phyloP scores from a whole-genome alignment of 2,113 vertebrate species.

The Gavialis gangeticus region DNA sequence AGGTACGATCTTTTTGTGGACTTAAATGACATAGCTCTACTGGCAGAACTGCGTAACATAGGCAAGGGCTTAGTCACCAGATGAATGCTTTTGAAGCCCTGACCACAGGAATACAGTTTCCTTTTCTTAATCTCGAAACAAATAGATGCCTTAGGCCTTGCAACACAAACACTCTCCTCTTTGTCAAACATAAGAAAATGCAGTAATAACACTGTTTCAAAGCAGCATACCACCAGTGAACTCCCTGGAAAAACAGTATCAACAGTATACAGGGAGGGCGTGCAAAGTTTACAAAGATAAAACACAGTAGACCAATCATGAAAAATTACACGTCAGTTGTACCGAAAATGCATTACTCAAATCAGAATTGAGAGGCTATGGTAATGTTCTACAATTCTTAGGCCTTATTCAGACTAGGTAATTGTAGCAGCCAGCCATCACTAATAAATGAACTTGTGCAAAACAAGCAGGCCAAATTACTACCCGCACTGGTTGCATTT shows the following conservation, averaged over 20 bases:
- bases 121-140: neutral
- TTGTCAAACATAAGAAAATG: neutral
- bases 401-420: no score
- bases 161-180: neutral
- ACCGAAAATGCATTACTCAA: neutral
- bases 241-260: neutral
- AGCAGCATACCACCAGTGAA: neutral
- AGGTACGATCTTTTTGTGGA: no score
- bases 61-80: neutral
- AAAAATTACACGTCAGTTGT: neutral
- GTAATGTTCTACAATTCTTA: neutral
- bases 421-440: no score
- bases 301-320: neutral
- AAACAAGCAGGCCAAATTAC: neutral
- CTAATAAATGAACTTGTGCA: no score
- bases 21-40: no score
- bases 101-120: neutral
- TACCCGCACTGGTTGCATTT: neutral
- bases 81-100: neutral
- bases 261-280: neutral
- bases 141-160: neutral
- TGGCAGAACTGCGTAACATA: no score
- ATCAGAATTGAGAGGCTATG: neutral
- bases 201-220: neutral
- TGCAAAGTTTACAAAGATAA: neutral